Conservation (phyloP, 2,888 invertebrate species). For the Drosophila eohydei region DNA sequence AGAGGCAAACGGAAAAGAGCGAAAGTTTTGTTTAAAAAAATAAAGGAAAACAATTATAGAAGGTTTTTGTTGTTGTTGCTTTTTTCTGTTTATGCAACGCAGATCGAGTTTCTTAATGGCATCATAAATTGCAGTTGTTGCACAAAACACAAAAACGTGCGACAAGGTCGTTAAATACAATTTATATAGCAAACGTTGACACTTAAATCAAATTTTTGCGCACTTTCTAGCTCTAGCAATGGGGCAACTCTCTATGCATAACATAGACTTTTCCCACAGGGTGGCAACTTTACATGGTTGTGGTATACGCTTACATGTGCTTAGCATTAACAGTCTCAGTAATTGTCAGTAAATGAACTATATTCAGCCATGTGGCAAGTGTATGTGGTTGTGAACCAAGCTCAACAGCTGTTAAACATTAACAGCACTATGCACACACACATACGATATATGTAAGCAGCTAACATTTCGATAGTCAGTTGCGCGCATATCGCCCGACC, state of each 20-base stretch:
- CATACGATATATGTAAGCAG: background rate
- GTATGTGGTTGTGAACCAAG: constrained; percentile 9
- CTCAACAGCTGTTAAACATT: constrained; percentile 19
- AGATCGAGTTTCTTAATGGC: constrained; percentile 24
- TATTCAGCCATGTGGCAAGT: constrained; percentile 7
- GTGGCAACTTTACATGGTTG: constrained; percentile 17
- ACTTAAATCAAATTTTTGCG: constrained; percentile 8
- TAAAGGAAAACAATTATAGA: constrained; percentile 48
- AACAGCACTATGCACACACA: constrained; percentile 1
- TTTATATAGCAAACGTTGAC: background rate
- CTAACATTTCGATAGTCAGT: constrained; percentile 23
- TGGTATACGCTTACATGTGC: constrained; percentile 14
- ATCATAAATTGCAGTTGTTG: constrained; percentile 16
- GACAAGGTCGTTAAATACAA: constrained; percentile 31
- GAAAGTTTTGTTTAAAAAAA: constrained; percentile 56
- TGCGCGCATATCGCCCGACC: constrained; percentile 37
- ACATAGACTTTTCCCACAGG: background rate
- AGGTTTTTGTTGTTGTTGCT: constrained; percentile 30
- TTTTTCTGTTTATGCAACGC: constrained; percentile 9
- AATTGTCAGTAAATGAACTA: background rate
- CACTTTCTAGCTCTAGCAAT: constrained; percentile 5
- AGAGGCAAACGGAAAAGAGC: constrained; percentile 47
- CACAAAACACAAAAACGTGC: constrained; percentile 14
- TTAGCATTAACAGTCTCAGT: background rate
- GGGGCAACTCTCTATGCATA: constrained; percentile 22